Evolutionary conservation across 2,888 invertebrate species (phyloP).

Genomic region (Cotesia congregata): DNA sequence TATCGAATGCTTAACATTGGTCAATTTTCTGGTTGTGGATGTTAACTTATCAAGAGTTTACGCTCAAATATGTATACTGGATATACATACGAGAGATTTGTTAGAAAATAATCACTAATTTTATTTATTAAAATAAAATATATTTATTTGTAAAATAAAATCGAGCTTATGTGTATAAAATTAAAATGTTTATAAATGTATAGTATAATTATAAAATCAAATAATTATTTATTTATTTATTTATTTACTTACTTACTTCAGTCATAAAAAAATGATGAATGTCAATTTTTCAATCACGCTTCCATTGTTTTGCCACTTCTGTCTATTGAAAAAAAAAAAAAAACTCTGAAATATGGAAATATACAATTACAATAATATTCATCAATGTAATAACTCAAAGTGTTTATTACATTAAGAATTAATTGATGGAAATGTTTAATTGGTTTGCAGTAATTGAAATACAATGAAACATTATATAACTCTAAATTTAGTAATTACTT

Average conservation of each 20-base stretch:
- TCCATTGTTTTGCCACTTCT: constrained; percentile 32
- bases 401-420: not conserved
- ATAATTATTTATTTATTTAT: constrained; percentile 33
- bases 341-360: constrained; percentile 20
- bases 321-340: not conserved
- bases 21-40: constrained; percentile 24
- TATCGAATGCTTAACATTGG: constrained; percentile 26
- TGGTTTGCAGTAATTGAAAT: not conserved
- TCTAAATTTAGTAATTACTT: constrained; percentile 17
- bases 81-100: constrained; percentile 28
- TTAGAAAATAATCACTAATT: not conserved
- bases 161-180: constrained; percentile 22
- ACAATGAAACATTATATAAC: constrained; percentile 23
- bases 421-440: not conserved
- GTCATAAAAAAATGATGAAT: constrained; percentile 4
- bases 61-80: constrained; percentile 36
- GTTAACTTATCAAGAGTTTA: not conserved
- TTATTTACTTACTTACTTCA: constrained; percentile 22
- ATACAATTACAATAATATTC: constrained; percentile 2
- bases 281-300: constrained; percentile 16
- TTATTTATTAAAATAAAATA: too few species aligned
- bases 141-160: not conserved
- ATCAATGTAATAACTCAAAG: not conserved
- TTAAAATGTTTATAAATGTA: not conserved
- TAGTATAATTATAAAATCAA: constrained; percentile 2